phyloP scores from a whole-genome alignment of 1,140 invertebrate species.

The Teleogryllus occipitalis region DNA sequence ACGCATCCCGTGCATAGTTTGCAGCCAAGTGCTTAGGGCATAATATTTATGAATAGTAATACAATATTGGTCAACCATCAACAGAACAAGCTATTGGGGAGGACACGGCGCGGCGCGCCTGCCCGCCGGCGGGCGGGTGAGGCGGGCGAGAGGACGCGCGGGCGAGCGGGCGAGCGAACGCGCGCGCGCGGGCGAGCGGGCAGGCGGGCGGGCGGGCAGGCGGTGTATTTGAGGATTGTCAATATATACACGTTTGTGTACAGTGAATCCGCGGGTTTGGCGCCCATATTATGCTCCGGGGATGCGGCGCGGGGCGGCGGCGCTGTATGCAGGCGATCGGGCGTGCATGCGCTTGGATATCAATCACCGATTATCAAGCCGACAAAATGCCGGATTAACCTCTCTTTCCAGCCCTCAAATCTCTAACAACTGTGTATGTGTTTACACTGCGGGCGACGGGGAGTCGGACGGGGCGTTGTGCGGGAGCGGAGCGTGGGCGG shows the following conservation, averaged over 20 bases:
- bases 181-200: background rate
- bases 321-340: conserved; percentile 6
- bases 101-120: background rate
- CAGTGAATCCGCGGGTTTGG: background rate
- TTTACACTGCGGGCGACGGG: background rate
- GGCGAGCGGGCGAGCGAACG: too few species aligned
- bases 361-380: conserved; percentile 23
- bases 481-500: background rate
- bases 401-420: conserved; percentile 14
- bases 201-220: background rate
- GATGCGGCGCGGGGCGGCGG: too few species aligned
- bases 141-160: too few species aligned
- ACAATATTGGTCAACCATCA: conserved; percentile 19
- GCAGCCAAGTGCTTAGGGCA: background rate
- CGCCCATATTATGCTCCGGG: background rate
- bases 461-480: background rate
- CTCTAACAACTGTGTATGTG: conserved; percentile 15
- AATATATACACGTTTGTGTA: conserved; percentile 7
- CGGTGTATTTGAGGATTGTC: conserved; percentile 18
- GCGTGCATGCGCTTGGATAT: conserved; percentile 19
- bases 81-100: conserved; percentile 7
- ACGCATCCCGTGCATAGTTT: conserved; percentile 7
- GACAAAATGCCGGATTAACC: conserved; percentile 21
- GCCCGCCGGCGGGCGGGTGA: too few species aligned
- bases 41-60: conserved; percentile 17